Conservation (phyloP, 2,888 invertebrate species). For the Coelogynopora nodosa region DNA sequence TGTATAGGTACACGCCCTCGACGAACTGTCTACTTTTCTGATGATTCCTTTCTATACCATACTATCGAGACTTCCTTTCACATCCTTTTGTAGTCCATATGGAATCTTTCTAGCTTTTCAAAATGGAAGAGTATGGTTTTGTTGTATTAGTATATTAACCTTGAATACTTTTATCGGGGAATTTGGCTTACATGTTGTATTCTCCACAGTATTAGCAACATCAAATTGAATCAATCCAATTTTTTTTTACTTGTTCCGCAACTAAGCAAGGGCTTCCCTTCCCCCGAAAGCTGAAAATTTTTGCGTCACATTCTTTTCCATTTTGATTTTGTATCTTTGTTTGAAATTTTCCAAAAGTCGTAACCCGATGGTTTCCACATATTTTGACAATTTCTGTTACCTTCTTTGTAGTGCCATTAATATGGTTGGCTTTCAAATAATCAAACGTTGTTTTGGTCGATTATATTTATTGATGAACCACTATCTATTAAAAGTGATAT, state of each 20-base stretch:
- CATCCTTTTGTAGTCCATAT: background rate
- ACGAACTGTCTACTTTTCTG: background rate
- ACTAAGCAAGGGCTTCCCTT: slow-evolving; percentile 4
- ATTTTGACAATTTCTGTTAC: no score
- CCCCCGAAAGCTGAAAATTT: background rate
- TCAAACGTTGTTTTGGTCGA: no score
- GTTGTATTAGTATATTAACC: background rate
- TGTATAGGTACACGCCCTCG: background rate
- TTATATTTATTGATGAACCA: no score
- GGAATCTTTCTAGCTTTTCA: slow-evolving; percentile 20
- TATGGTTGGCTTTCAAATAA: no score
- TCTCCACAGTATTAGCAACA: slow-evolving; percentile 26
- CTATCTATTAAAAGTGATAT: no score
- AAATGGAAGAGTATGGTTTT: slow-evolving; percentile 6
- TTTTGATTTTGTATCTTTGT: slow-evolving; percentile 17
- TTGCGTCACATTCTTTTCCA: background rate
- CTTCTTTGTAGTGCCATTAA: no score
- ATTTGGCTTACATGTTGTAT: slow-evolving; percentile 2
- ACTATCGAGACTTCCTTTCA: slow-evolving; percentile 11
- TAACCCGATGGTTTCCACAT: background rate
- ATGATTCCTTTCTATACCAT: slow-evolving; percentile 26
- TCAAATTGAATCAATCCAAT: slow-evolving; percentile 18
- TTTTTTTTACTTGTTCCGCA: background rate
- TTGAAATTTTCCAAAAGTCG: background rate
- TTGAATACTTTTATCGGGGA: background rate